Conservation (phyloP, 2,113 vertebrate species). For the Alethe castanea region DNA sequence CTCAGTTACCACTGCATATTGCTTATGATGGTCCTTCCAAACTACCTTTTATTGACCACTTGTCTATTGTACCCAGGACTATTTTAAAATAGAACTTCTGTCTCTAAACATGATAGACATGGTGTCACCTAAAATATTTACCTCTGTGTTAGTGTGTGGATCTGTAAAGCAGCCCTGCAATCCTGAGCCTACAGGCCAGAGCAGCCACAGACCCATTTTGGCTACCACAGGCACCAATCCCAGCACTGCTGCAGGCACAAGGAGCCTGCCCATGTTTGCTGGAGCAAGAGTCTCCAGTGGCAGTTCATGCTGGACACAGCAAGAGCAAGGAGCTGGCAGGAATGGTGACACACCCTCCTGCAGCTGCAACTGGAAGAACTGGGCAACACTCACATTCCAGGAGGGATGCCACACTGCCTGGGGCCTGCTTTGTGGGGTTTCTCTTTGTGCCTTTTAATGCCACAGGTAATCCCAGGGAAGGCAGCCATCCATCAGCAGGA, state of each 20-base stretch:
- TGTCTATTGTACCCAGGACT: not conserved
- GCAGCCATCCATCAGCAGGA: not conserved
- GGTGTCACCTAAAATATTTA: not conserved
- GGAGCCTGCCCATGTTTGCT: not conserved
- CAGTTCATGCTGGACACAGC: not conserved
- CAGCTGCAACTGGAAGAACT: not conserved
- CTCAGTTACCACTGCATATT: not conserved
- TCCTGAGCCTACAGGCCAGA: not conserved
- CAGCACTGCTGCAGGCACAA: accelerated
- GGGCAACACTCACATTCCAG: not conserved
- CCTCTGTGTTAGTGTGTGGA: not conserved
- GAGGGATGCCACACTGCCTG: not conserved
- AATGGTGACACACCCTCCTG: not conserved
- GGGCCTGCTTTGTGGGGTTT: not conserved
- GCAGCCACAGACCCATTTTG: accelerated
- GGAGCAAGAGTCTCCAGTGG: too few relatives aligned
- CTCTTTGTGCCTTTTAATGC: not conserved
- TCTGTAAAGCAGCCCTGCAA: not conserved
- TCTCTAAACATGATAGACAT: not conserved
- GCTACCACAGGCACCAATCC: not conserved
- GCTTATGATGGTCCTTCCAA: not conserved
- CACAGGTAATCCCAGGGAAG: not conserved
- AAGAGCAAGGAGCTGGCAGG: not conserved
- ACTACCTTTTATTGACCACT: not conserved
- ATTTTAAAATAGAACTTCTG: not conserved